phyloP scores from a whole-genome alignment of 2,113 vertebrate species.

The Nymphicus hollandicus region DNA sequence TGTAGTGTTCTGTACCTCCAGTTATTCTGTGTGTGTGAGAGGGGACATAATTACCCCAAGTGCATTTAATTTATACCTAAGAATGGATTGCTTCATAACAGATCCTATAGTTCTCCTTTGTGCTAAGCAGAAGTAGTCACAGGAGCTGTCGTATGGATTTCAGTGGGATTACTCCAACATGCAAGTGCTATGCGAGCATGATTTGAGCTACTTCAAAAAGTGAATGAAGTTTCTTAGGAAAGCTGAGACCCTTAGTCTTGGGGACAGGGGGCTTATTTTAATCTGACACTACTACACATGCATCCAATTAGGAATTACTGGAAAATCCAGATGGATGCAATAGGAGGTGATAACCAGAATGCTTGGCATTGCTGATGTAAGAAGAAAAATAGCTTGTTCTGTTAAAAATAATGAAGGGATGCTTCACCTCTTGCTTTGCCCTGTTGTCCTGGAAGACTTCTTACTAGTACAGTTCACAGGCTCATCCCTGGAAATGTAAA shows the following conservation, averaged over 20 bases:
- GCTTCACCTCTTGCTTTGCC: not conserved
- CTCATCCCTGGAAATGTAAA: not conserved
- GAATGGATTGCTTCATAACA: not conserved
- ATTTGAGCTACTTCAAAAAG: not conserved
- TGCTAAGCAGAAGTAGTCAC: not conserved
- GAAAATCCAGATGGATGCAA: not conserved
- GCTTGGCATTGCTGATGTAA: not conserved
- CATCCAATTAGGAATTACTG: not conserved
- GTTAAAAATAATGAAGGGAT: not conserved
- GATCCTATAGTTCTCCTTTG: not conserved
- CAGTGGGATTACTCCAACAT: not conserved
- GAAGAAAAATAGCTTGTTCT: not conserved
- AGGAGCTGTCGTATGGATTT: not conserved
- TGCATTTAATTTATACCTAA: not conserved
- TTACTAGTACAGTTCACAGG: not conserved
- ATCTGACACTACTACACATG: not conserved
- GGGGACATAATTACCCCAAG: not conserved
- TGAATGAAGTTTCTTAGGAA: not conserved
- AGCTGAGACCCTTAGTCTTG: not conserved
- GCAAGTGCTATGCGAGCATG: not conserved
- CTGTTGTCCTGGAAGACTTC: not conserved
- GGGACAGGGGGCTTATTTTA: not conserved
- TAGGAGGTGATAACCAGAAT: not conserved
- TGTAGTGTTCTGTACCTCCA: not conserved
- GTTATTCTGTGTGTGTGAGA: not conserved